These are phyloP conservation scores for Polypedilum pembai DNA, from an alignment of 1,140 invertebrate genomes.

Conservation along the genomic window DNA sequence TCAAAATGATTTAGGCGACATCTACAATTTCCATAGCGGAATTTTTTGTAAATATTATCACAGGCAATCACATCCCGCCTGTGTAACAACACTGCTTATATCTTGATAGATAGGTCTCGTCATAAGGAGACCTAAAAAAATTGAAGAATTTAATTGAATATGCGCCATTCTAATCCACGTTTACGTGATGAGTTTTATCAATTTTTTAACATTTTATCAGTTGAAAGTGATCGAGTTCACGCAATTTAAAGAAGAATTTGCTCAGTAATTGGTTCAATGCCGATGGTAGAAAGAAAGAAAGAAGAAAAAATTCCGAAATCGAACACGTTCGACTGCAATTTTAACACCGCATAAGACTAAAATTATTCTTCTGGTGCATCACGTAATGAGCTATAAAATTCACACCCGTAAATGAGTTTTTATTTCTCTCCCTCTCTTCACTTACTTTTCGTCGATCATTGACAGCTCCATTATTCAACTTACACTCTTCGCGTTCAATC, in stretches of 20 bases:
- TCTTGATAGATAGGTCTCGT: no score
- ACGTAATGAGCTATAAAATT: constrained; percentile 13
- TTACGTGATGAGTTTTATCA: no score
- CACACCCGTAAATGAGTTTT: constrained; percentile 10
- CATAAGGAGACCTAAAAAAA: not conserved
- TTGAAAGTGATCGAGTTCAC: constrained; percentile 5
- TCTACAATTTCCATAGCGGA: no score
- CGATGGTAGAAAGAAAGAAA: not conserved
- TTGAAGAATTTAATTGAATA: not conserved
- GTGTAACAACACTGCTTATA: not conserved
- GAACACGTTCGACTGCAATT: not conserved
- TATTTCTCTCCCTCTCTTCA: no score
- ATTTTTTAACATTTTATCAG: constrained; percentile 10
- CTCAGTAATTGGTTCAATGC: not conserved
- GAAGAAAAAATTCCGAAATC: not conserved
- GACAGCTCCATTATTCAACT: constrained; percentile 11
- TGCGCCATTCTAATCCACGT: no score
- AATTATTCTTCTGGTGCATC: not conserved
- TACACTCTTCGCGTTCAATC: not conserved
- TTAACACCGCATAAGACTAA: not conserved
- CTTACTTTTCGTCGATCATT: not conserved
- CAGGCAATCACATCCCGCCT: no score
- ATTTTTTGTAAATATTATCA: no score
- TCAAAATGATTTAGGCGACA: no score
- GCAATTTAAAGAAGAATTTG: not conserved